phyloP scores from a whole-genome alignment of 2,888 invertebrate species.

The Cacoxenus indagator region DNA sequence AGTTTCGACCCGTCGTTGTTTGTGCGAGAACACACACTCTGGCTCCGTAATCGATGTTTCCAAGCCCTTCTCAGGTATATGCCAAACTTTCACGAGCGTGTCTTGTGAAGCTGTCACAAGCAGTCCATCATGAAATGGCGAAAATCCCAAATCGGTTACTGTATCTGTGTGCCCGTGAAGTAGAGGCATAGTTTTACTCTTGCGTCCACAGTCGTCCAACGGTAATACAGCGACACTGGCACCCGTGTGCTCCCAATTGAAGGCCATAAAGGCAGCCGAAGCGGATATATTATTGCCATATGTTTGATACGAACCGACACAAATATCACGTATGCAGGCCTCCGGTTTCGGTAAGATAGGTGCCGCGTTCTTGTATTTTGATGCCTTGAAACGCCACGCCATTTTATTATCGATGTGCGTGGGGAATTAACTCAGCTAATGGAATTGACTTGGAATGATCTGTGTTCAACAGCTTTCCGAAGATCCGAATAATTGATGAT shows the following conservation, averaged over 20 bases:
- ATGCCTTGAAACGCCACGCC: conserved; percentile 97
- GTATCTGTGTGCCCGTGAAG: conserved; percentile 90
- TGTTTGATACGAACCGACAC: conserved; percentile 92
- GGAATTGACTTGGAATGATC: no score
- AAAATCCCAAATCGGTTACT: conserved; percentile 95
- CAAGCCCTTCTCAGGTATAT: conserved; percentile 85
- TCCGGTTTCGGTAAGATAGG: conserved; percentile 96
- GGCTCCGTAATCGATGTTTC: conserved; percentile 83
- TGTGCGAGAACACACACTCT: conserved; percentile 85
- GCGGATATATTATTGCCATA: conserved; percentile 96
- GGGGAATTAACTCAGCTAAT: no score
- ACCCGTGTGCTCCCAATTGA: conserved; percentile 93
- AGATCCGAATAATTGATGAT: no score
- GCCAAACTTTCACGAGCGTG: conserved; percentile 91
- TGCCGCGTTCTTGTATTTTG: conserved; percentile 98
- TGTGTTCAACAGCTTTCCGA: no score
- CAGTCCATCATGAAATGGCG: conserved; percentile 94
- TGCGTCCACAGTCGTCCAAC: conserved; percentile 88
- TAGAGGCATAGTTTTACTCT: conserved; percentile 89
- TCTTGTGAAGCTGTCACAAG: conserved; percentile 92
- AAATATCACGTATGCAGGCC: conserved; percentile 87
- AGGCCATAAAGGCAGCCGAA: conserved; percentile 93
- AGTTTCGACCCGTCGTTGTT: conserved; percentile 88
- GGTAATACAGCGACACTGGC: conserved; percentile 92
- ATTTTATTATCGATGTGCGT: conserved; percentile 74